Evolutionary conservation across 2,113 vertebrate species (phyloP).

Genomic region (Malurus cyaneus): DNA sequence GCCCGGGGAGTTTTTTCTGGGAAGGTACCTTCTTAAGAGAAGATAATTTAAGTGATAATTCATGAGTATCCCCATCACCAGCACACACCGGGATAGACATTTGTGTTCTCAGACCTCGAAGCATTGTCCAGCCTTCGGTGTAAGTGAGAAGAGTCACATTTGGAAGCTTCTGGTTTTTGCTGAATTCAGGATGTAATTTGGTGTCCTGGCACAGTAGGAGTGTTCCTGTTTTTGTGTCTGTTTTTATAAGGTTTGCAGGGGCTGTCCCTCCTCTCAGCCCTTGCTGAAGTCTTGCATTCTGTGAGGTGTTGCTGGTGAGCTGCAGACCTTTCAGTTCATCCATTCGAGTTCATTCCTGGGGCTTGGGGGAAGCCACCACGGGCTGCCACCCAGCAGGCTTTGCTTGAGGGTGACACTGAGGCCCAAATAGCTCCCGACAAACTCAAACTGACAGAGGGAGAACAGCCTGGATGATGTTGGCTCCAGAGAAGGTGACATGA

Average conservation of each 20-base stretch:
- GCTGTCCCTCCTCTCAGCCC: not conserved
- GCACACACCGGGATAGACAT: not conserved
- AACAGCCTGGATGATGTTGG: not conserved
- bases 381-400: fast-evolving
- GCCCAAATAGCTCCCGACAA: not conserved
- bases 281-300: not conserved
- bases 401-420: not conserved
- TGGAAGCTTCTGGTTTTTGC: not conserved
- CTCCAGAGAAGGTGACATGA: not conserved
- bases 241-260: not conserved
- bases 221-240: not conserved
- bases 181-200: not conserved
- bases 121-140: not conserved
- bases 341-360: fast-evolving
- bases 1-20: not conserved
- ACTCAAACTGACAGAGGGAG: not conserved
- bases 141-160: not conserved
- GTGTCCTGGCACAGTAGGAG: not conserved
- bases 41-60: not conserved
- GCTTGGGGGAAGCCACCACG: not conserved
- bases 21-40: not conserved
- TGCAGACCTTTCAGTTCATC: not conserved
- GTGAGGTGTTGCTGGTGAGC: not conserved
- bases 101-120: not conserved
- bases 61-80: not conserved